Percentiles rank a stretch among this genome's conserved stretches.
Evolutionary conservation across 1,140 invertebrate genomes (phyloP).

Genomic region (Bombus affinis): DNA sequence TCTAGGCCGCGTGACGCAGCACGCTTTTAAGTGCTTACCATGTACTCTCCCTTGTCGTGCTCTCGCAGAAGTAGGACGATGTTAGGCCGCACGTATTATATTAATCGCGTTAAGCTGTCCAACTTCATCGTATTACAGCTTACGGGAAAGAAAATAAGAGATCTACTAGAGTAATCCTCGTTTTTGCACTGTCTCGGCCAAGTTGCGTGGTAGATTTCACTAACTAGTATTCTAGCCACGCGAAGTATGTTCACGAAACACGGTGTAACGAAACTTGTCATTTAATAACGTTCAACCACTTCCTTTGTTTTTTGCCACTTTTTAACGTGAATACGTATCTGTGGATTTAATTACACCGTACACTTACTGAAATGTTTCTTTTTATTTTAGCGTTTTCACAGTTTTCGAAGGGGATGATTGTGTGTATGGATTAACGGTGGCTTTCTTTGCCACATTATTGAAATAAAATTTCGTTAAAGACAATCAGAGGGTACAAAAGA

Average conservation of each 20-base stretch:
- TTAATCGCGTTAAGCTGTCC: slow-evolving; percentile 17
- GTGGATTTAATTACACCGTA: background rate
- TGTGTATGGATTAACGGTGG: no score
- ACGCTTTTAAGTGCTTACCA: slow-evolving; percentile 25
- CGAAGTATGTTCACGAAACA: background rate
- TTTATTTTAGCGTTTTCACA: background rate
- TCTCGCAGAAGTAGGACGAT: background rate
- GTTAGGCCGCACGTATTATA: background rate
- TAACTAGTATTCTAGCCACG: background rate
- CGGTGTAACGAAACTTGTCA: background rate
- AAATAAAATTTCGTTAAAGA: background rate
- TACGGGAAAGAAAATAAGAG: background rate
- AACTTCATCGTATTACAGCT: background rate
- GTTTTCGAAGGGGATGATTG: no score
- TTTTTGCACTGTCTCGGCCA: background rate
- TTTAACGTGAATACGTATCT: background rate
- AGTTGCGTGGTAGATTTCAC: background rate
- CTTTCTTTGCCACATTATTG: background rate
- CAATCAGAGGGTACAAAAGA: background rate
- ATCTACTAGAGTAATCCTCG: background rate
- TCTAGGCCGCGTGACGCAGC: slow-evolving; percentile 35
- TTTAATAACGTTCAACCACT: slow-evolving; percentile 8
- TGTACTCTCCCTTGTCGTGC: background rate
- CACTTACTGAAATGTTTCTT: background rate
- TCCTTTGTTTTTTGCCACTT: background rate